Evolutionary conservation across 2,113 vertebrate genomes (phyloP).

Genomic region (Malurus elegans): DNA sequence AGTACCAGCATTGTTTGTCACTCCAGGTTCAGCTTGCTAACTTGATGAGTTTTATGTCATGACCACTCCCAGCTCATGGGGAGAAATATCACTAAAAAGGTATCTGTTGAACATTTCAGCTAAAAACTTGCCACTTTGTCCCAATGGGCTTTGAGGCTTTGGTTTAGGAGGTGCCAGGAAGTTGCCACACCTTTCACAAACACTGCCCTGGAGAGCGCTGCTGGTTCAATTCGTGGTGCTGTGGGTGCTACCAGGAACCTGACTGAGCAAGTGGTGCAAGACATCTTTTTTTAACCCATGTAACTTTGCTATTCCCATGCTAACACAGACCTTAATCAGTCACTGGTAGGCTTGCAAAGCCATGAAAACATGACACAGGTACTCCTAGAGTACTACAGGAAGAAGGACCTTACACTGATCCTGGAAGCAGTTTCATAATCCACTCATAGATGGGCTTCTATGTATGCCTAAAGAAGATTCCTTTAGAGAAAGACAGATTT

Average conservation of each 20-base stretch:
- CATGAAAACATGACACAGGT: neutral
- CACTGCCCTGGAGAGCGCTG: neutral
- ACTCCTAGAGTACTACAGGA: neutral
- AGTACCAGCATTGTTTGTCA: neutral
- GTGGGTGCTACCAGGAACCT: neutral
- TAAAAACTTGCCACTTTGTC: neutral
- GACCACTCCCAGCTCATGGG: fast-evolving
- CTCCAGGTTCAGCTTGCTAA: neutral
- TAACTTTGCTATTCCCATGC: neutral
- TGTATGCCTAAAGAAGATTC: neutral
- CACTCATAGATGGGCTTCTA: neutral
- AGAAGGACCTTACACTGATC: neutral
- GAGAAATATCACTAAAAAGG: neutral
- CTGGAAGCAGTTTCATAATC: neutral
- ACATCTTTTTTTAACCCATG: neutral
- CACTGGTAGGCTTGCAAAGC: neutral
- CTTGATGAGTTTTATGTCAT: neutral
- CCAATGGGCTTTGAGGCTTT: neutral
- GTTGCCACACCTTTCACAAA: neutral
- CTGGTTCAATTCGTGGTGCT: neutral
- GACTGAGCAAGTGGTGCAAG: neutral
- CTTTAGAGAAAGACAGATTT: neutral
- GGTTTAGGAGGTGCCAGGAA: neutral
- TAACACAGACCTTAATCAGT: neutral
- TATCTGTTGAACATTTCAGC: neutral